Conservation (phyloP, 2,888 invertebrate genomes). For the Eudemis profundana region DNA sequence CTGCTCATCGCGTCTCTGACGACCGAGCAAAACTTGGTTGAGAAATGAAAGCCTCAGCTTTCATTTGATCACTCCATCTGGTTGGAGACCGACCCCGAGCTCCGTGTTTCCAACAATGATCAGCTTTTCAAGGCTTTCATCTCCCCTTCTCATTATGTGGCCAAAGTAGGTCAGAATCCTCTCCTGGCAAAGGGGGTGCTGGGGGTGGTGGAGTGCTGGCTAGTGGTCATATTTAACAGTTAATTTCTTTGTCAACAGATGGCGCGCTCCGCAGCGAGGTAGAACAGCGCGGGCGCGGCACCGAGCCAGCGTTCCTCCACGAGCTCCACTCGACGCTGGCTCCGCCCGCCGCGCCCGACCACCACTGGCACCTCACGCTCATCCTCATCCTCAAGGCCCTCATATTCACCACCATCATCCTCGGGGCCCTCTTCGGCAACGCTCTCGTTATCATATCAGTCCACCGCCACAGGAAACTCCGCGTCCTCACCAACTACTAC, state of each 20-base stretch:
- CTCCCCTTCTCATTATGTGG: no score
- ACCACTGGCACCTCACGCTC: constrained; percentile 77
- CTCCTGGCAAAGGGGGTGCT: no score
- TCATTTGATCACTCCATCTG: no score
- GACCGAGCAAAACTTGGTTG: no score
- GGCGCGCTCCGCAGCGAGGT: constrained; percentile 75
- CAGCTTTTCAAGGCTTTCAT: no score
- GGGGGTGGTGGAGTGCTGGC: no score
- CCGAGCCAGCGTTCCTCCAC: constrained; percentile 77
- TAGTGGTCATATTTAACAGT: neutral
- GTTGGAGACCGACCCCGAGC: no score
- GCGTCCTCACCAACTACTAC: constrained; percentile 97
- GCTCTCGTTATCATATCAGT: constrained; percentile 95
- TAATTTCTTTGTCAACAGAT: constrained; percentile 63
- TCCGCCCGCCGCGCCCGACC: constrained; percentile 78
- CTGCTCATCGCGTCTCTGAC: no score
- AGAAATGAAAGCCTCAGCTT: no score
- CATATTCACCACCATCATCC: constrained; percentile 94
- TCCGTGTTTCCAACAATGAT: no score
- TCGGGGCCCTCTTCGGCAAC: constrained; percentile 96
- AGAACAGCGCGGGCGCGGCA: constrained; percentile 82
- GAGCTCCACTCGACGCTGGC: constrained; percentile 81
- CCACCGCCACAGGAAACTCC: constrained; percentile 90
- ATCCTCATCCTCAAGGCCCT: constrained; percentile 89
- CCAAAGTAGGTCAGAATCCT: no score